A percentile compares a stretch with the other conserved stretches of the same genome.
Conservation (phyloP, 2,888 invertebrate species). For the Blomia tropicalis region DNA sequence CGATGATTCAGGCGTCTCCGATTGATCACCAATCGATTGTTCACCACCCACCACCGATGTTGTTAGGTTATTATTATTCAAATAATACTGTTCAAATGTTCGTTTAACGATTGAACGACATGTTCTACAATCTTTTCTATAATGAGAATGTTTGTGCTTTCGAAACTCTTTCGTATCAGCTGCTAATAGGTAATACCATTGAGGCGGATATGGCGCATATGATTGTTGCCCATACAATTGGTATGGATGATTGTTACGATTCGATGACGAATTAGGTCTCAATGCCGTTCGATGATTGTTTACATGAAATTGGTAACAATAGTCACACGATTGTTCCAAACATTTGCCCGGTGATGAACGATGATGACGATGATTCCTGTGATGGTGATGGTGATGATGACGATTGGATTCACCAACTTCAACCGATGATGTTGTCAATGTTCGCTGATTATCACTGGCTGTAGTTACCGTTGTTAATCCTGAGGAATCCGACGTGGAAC, state of each 20-base stretch:
- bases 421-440: conserved; percentile 7
- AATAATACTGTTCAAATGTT: conserved; percentile 15
- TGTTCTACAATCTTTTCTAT: neutral
- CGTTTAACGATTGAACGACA: neutral
- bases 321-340: neutral
- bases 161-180: conserved; percentile 10
- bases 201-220: conserved; percentile 9
- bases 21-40: neutral
- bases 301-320: conserved; percentile 3
- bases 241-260: neutral
- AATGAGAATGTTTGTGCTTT: conserved; percentile 7
- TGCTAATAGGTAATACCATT: conserved; percentile 11
- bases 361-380: neutral
- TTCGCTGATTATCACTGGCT: conserved; percentile 3
- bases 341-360: neutral
- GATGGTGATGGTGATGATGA: neutral
- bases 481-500: neutral
- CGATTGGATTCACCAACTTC: neutral
- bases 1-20: neutral
- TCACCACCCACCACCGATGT: neutral
- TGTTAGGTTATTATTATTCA: neutral
- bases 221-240: neutral
- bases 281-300: neutral
- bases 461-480: neutral
- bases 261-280: neutral